Conservation (phyloP, 2,797 vertebrate genomes). For the Xyrichtys novacula region DNA sequence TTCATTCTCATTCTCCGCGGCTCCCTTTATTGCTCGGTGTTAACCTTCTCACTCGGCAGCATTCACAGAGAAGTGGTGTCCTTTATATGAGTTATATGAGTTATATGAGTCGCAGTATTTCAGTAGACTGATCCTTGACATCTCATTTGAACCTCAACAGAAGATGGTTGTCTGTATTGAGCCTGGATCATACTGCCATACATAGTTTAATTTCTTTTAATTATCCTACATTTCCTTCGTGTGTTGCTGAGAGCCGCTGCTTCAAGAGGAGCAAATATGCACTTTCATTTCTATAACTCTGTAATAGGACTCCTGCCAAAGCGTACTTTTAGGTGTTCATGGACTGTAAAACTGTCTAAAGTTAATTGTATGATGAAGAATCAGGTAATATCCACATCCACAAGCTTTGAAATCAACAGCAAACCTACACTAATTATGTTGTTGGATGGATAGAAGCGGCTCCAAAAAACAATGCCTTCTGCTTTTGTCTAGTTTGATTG, state of each 20-base stretch:
- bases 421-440: constrained; percentile 65
- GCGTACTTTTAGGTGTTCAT: constrained; percentile 40
- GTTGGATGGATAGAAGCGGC: constrained; percentile 46
- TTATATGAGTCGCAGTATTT: constrained; percentile 69
- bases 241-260: constrained; percentile 33
- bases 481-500: constrained; percentile 73
- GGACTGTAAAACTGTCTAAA: constrained; percentile 41
- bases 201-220: constrained; percentile 52
- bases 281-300: constrained; percentile 26
- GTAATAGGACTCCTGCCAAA: constrained; percentile 20
- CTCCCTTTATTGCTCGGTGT: constrained; percentile 78
- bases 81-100: constrained; percentile 69
- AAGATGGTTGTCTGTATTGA: constrained; percentile 56
- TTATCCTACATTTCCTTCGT: constrained; percentile 36
- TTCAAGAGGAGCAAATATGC: not conserved
- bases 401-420: constrained; percentile 52
- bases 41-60: constrained; percentile 81
- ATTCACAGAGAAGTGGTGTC: constrained; percentile 64
- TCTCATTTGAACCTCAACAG: constrained; percentile 70
- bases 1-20: constrained; percentile 74
- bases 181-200: constrained; percentile 40
- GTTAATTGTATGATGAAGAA: constrained; percentile 51
- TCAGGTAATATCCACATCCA: constrained; percentile 39
- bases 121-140: constrained; percentile 71
- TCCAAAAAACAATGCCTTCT: constrained; percentile 49